phyloP scores from a whole-genome alignment of 92 coral and sea anemone species.

The Paramuricea clavata region DNA sequence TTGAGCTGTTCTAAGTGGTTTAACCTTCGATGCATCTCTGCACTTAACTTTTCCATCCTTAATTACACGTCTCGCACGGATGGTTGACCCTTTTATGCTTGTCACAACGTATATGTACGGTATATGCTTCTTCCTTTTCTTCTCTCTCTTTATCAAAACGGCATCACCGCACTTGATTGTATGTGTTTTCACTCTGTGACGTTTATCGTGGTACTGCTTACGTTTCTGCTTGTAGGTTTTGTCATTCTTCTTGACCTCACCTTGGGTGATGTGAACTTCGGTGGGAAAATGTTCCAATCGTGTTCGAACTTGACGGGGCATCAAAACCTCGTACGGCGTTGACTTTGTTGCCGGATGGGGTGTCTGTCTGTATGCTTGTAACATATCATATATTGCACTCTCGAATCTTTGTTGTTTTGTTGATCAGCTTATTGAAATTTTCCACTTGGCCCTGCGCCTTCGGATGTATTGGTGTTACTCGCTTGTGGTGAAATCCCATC shows the following conservation, averaged over 20 bases:
- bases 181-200: slow-evolving; percentile 60
- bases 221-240: slow-evolving; percentile 54
- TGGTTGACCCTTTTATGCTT: slow-evolving; percentile 56
- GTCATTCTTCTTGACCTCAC: slow-evolving; percentile 59
- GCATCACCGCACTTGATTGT: slow-evolving; percentile 61
- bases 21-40: no score
- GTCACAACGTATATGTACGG: slow-evolving; percentile 68
- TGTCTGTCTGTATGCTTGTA: slow-evolving; percentile 66
- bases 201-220: slow-evolving; percentile 62
- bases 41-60: no score
- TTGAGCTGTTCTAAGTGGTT: no score
- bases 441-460: no score
- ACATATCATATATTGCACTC: slow-evolving; percentile 69
- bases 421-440: no score
- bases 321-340: slow-evolving; percentile 62
- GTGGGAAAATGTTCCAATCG: slow-evolving; percentile 72
- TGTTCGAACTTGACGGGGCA: slow-evolving; percentile 50
- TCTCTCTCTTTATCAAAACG: slow-evolving; percentile 20
- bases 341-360: slow-evolving; percentile 66
- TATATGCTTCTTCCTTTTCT: slow-evolving; percentile 44
- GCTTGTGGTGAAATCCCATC: no score
- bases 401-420: no score
- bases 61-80: no score
- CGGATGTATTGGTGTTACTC: slow-evolving; percentile 56
- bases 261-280: slow-evolving; percentile 24